These are phyloP conservation scores for Osedax fenrisi DNA, from an alignment of 2,888 invertebrate genomes.

Conservation along the genomic window DNA sequence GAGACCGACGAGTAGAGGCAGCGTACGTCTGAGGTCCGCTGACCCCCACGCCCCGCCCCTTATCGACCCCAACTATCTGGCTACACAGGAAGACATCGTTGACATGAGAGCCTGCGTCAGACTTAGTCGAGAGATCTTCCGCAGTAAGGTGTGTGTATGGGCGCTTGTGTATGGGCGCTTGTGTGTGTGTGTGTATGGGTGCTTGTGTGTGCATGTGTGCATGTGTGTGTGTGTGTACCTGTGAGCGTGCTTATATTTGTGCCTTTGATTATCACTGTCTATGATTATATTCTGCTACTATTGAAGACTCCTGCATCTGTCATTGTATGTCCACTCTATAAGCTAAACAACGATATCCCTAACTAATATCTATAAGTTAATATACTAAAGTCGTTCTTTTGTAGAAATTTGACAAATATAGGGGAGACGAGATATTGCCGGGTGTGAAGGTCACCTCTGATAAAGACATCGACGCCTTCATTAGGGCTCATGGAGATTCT, in stretches of 20 bases:
- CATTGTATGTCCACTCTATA: too few relatives aligned
- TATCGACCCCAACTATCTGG: slow-evolving; percentile 81
- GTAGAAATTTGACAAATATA: too few relatives aligned
- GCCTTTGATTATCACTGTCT: too few relatives aligned
- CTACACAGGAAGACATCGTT: slow-evolving; percentile 54
- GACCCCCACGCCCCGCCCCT: slow-evolving; percentile 69
- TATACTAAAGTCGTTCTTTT: too few relatives aligned
- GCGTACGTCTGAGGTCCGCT: slow-evolving; percentile 62
- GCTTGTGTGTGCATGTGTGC: too few relatives aligned
- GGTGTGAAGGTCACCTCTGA: slow-evolving; percentile 42
- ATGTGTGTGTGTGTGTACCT: too few relatives aligned
- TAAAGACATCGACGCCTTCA: slow-evolving; percentile 48
- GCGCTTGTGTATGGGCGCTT: slow-evolving; percentile 42
- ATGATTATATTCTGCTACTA: too few relatives aligned
- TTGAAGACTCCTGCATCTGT: too few relatives aligned
- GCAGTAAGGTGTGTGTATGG: slow-evolving; percentile 36
- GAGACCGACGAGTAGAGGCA: slow-evolving; percentile 73
- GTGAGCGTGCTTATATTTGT: too few relatives aligned
- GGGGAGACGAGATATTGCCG: slow-evolving; percentile 42
- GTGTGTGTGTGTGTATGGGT: too few relatives aligned
- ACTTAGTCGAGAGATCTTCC: slow-evolving; percentile 45
- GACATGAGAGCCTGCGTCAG: slow-evolving; percentile 43
- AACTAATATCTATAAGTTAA: too few relatives aligned
- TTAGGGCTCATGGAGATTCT: slow-evolving; percentile 51
- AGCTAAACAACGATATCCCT: too few relatives aligned